Percentiles rank a stretch among this genome's conserved stretches.
Evolutionary conservation across 2,113 vertebrate genomes (phyloP).

Genomic region (Struthidea cinerea): DNA sequence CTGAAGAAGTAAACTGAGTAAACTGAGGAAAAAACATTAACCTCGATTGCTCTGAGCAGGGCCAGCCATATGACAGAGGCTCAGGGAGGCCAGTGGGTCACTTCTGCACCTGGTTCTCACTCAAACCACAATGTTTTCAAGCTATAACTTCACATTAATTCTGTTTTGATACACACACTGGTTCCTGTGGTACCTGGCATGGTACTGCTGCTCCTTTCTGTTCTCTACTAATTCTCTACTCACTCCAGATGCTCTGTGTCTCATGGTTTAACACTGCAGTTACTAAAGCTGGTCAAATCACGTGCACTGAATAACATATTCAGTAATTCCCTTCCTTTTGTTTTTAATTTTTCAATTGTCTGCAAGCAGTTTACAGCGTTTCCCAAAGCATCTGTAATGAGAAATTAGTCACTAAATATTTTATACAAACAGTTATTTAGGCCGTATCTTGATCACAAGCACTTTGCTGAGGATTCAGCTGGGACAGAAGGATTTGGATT

Average conservation of each 20-base stretch:
- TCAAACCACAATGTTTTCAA: neutral
- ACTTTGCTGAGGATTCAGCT: neutral
- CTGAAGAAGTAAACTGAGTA: neutral
- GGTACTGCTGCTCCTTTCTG: neutral
- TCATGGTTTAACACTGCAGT: neutral
- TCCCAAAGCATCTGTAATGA: conserved; percentile 15
- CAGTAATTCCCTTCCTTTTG: neutral
- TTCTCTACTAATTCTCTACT: neutral
- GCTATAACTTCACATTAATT: neutral
- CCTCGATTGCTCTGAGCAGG: neutral
- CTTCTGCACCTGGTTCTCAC: neutral
- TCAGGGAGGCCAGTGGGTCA: neutral
- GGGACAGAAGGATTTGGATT: neutral
- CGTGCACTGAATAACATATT: neutral
- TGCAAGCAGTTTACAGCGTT: neutral
- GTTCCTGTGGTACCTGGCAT: neutral
- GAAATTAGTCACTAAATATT: conserved; percentile 46
- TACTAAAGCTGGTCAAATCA: neutral
- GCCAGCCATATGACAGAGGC: neutral
- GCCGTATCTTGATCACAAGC: neutral
- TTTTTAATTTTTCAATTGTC: neutral
- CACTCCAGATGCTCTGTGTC: neutral
- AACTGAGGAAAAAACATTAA: neutral
- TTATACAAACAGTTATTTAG: conserved; percentile 33
- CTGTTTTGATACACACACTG: neutral